Base-by-base conservation (phyloP, 1,140 invertebrate genomes). In the Teleopsis dalmanni region DNA sequence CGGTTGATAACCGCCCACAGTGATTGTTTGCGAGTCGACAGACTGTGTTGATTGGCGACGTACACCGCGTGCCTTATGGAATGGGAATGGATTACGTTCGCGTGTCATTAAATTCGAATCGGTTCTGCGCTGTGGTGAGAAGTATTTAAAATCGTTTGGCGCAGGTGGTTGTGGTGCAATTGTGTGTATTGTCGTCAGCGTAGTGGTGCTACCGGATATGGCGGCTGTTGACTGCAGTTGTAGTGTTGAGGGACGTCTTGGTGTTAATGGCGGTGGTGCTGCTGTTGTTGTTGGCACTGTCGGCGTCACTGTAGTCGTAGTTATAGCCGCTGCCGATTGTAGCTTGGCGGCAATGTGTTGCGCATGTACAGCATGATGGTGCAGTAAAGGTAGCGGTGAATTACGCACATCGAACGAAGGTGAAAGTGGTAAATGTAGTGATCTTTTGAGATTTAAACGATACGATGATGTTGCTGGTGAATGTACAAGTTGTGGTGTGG, bases 1-100 rank as follows among this genome's bases (percentile, higher is more conserved):
- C 40, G 62, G 62, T 36, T 63, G 60, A 33, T 69, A 66, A 9
- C 62, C 60, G 35, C 61, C 60, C 9, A 67, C 58, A 36, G 60
- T 65, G 3, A 65, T 62, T 52, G 67, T 68, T 26, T 67, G 62
- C 16, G 65, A 68, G 51, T 68, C 65, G 46, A 69, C 65, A 50
- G 62, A 65, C 42, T 68, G 64, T 8, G 63, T 65, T 6, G 62
- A 65, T 23, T 67, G 66, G 5, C 66, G 62, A 10, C 65, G 61
- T 56, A 71, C 60, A 11, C 56, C 52, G 13, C 65, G 61, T 47
- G 49, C 41, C 51, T 70, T 71, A 27, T 64, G 58, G 11, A 70
- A 70, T 8, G 65, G 62, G 54, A 63, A 71, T 9, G 35, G 41
- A 43, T 65, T 65, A 11, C 54, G 47, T n/a, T n/a, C n/a, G 18